A percentile compares a stretch with the other conserved stretches of the same genome.
Conservation (phyloP, 2,797 vertebrate genomes). For the Ataeniobius toweri region DNA sequence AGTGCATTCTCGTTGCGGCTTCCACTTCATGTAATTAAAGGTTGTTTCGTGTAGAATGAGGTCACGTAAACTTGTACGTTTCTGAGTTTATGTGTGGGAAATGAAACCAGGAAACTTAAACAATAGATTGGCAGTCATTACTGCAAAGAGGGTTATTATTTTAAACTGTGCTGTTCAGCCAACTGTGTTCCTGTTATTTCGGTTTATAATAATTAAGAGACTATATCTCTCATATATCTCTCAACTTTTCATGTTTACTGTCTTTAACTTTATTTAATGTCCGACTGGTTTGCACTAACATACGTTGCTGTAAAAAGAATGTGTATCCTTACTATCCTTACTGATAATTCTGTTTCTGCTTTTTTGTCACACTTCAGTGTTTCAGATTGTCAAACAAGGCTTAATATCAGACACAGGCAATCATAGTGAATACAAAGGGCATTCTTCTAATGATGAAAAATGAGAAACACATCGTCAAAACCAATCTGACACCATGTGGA, state of each 20-base stretch:
- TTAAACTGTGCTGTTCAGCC: constrained; percentile 60
- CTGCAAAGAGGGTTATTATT: constrained; percentile 71
- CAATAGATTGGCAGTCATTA: constrained; percentile 76
- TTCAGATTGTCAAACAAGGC: no score
- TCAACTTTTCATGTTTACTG: constrained; percentile 42
- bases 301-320: neutral
- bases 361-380: neutral
- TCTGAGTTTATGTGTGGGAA: constrained; percentile 76
- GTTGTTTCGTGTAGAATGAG: constrained; percentile 74
- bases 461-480: neutral
- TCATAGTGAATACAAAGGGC: neutral
- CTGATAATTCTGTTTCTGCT: neutral
- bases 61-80: constrained; percentile 75
- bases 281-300: constrained; percentile 35
- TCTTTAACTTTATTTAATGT: constrained; percentile 21
- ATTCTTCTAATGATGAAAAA: neutral
- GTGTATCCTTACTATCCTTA: neutral
- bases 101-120: constrained; percentile 78
- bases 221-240: constrained; percentile 20
- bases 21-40: constrained; percentile 80
- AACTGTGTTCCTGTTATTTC: constrained; percentile 71
- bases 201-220: constrained; percentile 60
- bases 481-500: neutral
- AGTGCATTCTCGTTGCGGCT: constrained; percentile 72
- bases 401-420: neutral